A percentile compares a stretch with the other conserved stretches of the same genome.
These are phyloP conservation scores for Ptycholaimellus sp. DNA, from an alignment of 2,888 invertebrate species.

Conservation along the genomic window DNA sequence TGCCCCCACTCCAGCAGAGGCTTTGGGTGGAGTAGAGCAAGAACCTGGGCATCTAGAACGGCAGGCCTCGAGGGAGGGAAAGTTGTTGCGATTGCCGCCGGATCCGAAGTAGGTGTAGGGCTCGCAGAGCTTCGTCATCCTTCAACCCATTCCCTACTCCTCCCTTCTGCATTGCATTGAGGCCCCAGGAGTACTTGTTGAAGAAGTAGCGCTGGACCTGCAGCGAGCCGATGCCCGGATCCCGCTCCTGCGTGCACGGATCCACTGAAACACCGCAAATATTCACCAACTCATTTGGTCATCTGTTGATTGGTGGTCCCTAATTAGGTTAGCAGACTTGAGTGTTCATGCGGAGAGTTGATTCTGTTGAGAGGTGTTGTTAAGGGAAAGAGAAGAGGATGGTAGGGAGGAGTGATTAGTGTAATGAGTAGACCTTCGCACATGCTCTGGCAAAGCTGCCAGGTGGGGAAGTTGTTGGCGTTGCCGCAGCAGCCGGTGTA, in stretches of 20 bases:
- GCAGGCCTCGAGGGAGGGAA: constrained; percentile 19
- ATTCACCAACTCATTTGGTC: no score
- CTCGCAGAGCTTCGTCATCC: constrained; percentile 17
- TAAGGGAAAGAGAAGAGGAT: background rate
- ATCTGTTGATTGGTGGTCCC: no score
- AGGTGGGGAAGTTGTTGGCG: constrained; percentile 5
- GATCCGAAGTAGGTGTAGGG: constrained; percentile 19
- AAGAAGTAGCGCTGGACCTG: constrained; percentile 17
- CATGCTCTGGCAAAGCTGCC: background rate
- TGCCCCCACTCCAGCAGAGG: background rate
- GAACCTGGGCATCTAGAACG: constrained; percentile 19
- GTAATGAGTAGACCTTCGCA: constrained; percentile 3
- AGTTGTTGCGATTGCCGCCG: constrained; percentile 24
- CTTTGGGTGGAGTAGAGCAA: background rate
- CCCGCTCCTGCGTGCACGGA: constrained; percentile 17
- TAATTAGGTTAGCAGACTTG: no score
- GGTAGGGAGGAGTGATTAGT: background rate
- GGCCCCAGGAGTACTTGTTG: constrained; percentile 16
- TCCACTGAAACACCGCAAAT: constrained; percentile 15
- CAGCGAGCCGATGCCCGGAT: constrained; percentile 19
- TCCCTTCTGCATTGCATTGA: no score
- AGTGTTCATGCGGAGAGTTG: no score
- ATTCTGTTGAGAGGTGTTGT: background rate
- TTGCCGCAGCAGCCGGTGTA: constrained; percentile 8
- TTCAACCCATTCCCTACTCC: no score